phyloP scores from a whole-genome alignment of 23 tunicate genomes.

The Aplidium turbinatum region DNA sequence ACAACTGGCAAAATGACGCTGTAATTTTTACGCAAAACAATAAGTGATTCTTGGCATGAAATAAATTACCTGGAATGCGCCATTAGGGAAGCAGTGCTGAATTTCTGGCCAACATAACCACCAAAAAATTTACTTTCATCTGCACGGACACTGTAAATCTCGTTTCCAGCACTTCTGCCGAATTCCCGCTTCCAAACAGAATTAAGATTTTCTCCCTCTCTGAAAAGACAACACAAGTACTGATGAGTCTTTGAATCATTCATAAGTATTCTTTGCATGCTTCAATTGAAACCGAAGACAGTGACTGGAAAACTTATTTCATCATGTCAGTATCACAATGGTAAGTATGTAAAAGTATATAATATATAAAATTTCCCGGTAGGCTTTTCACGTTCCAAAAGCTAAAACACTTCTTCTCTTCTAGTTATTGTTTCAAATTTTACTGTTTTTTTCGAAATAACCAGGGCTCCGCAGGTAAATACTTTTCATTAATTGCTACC shows the following conservation, averaged over 20 bases:
- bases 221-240: no score
- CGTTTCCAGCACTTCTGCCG: conserved; percentile 97
- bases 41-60: no score
- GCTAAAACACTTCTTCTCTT: no score
- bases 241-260: no score
- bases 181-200: conserved; percentile 74
- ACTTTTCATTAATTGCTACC: no score
- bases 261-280: no score
- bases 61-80: conserved; percentile 86
- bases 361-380: not conserved
- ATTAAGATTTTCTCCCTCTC: conserved; percentile 71
- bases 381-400: not conserved
- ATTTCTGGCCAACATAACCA: conserved; percentile 59
- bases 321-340: not conserved
- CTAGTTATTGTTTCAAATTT: no score
- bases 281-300: not conserved
- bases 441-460: no score
- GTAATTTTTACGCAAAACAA: no score
- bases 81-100: conserved; percentile 52
- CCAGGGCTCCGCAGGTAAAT: no score
- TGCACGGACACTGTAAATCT: conserved; percentile 94
- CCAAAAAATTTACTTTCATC: conserved; percentile 91
- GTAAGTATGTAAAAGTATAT: not conserved
- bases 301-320: not conserved
- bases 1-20: no score